phyloP scores from a whole-genome alignment of 2,797 vertebrate species.

The Petrocephalus schoutedeni region DNA sequence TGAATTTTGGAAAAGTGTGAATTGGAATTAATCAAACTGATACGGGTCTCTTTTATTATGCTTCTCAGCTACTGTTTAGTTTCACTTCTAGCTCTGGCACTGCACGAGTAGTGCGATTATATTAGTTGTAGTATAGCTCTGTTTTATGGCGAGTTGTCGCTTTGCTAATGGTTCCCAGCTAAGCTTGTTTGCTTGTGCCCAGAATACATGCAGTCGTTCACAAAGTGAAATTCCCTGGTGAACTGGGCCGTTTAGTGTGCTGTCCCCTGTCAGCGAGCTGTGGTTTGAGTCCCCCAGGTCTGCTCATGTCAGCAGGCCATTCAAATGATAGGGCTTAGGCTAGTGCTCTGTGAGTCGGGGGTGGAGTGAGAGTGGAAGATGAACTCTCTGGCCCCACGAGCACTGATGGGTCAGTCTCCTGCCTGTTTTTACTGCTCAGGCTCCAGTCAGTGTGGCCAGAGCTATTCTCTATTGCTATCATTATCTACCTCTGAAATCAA shows the following conservation, averaged over 20 bases:
- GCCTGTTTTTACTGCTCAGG: neutral
- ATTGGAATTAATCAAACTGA: neutral
- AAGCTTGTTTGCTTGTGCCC: neutral
- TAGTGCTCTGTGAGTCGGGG: slow-evolving; percentile 63
- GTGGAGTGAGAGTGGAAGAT: slow-evolving; percentile 36
- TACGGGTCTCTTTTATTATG: neutral
- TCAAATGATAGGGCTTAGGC: slow-evolving; percentile 70
- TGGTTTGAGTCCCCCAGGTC: slow-evolving; percentile 53
- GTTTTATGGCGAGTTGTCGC: neutral
- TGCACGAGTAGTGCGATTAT: neutral
- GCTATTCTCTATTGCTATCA: neutral
- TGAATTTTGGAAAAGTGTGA: neutral
- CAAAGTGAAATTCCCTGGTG: neutral
- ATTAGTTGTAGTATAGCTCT: neutral
- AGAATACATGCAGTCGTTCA: neutral
- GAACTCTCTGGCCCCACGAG: slow-evolving; percentile 50
- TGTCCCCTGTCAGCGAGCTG: neutral
- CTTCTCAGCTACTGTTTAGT: neutral
- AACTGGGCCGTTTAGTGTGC: neutral
- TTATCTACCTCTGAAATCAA: neutral
- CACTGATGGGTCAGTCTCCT: slow-evolving; percentile 33
- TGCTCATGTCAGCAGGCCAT: slow-evolving; percentile 73
- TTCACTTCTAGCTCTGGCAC: neutral
- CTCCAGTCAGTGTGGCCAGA: neutral
- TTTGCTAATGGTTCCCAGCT: neutral